Percentiles rank a stretch among this genome's conserved stretches.
These are phyloP conservation scores for Hofmannophila pseudospretella DNA, from an alignment of 2,888 invertebrate genomes.

Conservation along the genomic window DNA sequence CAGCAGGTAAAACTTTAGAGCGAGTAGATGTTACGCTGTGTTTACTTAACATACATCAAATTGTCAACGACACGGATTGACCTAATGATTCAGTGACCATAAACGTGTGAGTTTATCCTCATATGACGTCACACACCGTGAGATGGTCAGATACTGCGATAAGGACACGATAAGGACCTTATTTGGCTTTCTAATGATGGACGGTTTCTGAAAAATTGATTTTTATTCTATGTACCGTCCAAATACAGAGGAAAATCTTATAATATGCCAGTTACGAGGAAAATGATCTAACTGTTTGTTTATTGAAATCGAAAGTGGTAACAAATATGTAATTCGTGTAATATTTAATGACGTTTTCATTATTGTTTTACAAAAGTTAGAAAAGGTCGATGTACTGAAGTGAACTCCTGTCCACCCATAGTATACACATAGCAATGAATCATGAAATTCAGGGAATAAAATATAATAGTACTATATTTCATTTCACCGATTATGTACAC, in stretches of 20 bases:
- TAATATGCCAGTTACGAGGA: not conserved
- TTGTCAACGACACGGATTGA: constrained; percentile 69
- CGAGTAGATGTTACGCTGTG: constrained; percentile 23
- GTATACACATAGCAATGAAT: no score
- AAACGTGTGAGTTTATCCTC: constrained; percentile 62
- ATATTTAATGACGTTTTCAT: no score
- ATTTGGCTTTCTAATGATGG: constrained; percentile 9
- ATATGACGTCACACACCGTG: constrained; percentile 58
- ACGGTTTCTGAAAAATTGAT: constrained; percentile 1
- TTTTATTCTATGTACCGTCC: not conserved
- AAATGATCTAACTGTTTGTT: not conserved
- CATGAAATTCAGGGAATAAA: no score
- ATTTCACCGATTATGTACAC: no score
- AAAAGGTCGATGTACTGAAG: no score
- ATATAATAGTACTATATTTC: no score
- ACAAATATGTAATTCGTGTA: no score
- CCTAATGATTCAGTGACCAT: constrained; percentile 73
- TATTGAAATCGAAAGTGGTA: no score
- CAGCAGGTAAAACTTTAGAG: constrained; percentile 32
- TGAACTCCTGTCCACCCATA: no score
- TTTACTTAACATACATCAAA: constrained; percentile 61
- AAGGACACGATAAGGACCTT: constrained; percentile 16
- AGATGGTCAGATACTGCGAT: constrained; percentile 33
- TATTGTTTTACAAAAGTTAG: no score
- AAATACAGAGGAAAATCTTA: not conserved